Evolutionary conservation across 92 coral and sea anemone genomes (phyloP).

Genomic region (Porites lobata): DNA sequence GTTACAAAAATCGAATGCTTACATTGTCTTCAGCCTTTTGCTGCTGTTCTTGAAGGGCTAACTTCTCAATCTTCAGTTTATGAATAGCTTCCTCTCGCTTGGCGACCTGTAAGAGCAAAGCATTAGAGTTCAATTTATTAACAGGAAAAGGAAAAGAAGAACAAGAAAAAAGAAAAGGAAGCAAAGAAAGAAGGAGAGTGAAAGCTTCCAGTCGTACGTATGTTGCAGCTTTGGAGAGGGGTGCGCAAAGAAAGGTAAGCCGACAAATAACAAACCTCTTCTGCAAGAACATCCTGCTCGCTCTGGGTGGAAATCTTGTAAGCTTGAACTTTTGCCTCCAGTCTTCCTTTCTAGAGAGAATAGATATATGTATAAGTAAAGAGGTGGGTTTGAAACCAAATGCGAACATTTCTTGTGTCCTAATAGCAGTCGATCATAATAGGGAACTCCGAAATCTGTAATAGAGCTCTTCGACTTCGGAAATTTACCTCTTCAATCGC

Average conservation of each 20-base stretch:
- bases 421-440: too few relatives aligned
- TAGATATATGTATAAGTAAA: neutral
- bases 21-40: constrained; percentile 92
- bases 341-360: constrained; percentile 87
- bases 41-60: constrained; percentile 93
- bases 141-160: neutral
- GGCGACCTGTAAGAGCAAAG: constrained; percentile 64
- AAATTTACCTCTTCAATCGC: constrained; percentile 90
- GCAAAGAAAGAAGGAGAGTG: neutral
- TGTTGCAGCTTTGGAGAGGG: neutral
- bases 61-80: constrained; percentile 90
- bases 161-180: neutral
- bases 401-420: neutral
- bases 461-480: neutral
- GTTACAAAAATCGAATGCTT: neutral
- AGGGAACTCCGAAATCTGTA: neutral
- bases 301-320: constrained; percentile 97
- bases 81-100: constrained; percentile 97
- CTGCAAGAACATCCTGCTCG: constrained; percentile 93
- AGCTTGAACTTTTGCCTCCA: constrained; percentile 95
- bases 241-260: neutral
- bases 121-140: neutral
- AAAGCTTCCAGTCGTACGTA: neutral
- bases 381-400: too few relatives aligned
- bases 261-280: constrained; percentile 71